phyloP scores from a whole-genome alignment of 2,888 invertebrate species.

The Cyclophora punctaria region DNA sequence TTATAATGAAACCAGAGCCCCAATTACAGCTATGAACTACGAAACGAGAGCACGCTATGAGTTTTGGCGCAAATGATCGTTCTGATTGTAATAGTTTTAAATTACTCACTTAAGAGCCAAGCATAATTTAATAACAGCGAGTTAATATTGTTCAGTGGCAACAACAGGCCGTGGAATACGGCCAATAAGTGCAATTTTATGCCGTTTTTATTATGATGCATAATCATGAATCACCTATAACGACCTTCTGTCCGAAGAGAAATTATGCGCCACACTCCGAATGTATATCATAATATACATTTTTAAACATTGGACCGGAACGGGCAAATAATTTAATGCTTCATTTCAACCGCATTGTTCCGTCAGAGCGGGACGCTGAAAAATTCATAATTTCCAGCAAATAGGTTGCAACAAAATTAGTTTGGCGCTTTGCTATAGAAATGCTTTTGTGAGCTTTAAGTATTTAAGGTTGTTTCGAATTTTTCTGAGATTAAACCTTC shows the following conservation, averaged over 20 bases:
- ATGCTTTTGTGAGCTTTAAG: too few species aligned
- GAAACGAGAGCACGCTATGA: too few species aligned
- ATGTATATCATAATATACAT: constrained; percentile 41
- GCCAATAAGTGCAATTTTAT: constrained; percentile 71
- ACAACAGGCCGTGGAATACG: constrained; percentile 62
- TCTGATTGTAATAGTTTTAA: constrained; percentile 51
- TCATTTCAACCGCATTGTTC: constrained; percentile 17
- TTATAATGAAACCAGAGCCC: too few species aligned
- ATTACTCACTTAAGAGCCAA: constrained; percentile 57
- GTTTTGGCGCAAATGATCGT: constrained; percentile 40
- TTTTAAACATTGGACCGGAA: constrained; percentile 31
- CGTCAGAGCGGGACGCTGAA: constrained; percentile 22
- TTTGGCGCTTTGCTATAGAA: neutral
- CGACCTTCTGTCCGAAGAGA: constrained; percentile 40
- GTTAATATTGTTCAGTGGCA: constrained; percentile 65
- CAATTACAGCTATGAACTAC: too few species aligned
- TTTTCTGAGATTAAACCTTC: too few species aligned
- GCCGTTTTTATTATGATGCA: constrained; percentile 71
- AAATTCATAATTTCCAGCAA: constrained; percentile 24
- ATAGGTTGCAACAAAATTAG: constrained; percentile 9
- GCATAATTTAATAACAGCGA: constrained; percentile 68
- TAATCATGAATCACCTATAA: constrained; percentile 68
- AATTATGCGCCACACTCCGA: constrained; percentile 42
- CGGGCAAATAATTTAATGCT: constrained; percentile 32
- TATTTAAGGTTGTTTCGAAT: too few species aligned